A percentile compares a stretch with the other conserved stretches of the same genome.
Evolutionary conservation across 2,888 invertebrate species (phyloP).

Genomic region (Nectonema munidae): DNA sequence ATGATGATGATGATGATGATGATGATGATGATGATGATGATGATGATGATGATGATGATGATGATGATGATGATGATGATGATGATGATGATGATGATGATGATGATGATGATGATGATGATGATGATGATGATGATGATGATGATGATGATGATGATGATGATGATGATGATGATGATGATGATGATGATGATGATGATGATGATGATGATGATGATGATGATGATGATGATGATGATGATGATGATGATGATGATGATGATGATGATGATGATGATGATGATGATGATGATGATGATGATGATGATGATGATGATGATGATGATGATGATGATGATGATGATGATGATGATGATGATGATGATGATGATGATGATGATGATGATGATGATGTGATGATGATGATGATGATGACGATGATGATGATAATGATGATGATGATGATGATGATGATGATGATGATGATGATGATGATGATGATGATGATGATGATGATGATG

Average conservation of each 20-base stretch:
- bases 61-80: slow-evolving; percentile 1
- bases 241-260: slow-evolving; percentile 5
- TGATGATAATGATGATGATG: slow-evolving; percentile 1
- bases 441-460: slow-evolving; percentile 5
- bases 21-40: slow-evolving; percentile 5
- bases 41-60: slow-evolving; percentile 5
- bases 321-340: slow-evolving; percentile 5
- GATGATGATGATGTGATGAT: too few relatives aligned
- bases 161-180: slow-evolving; percentile 5
- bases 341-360: slow-evolving; percentile 5
- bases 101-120: slow-evolving; percentile 5
- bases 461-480: slow-evolving; percentile 5
- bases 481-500: slow-evolving; percentile 5
- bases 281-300: slow-evolving; percentile 5
- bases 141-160: slow-evolving; percentile 5
- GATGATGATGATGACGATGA: too few relatives aligned
- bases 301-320: slow-evolving; percentile 5
- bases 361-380: slow-evolving; percentile 5
- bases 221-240: slow-evolving; percentile 5
- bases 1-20: slow-evolving; percentile 5
- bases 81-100: slow-evolving; percentile 1
- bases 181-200: slow-evolving; percentile 5
- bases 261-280: slow-evolving; percentile 5
- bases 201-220: slow-evolving; percentile 5
- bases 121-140: slow-evolving; percentile 5